These are phyloP conservation scores for Tortrix viridana DNA, from an alignment of 2,888 invertebrate species.

Conservation along the genomic window DNA sequence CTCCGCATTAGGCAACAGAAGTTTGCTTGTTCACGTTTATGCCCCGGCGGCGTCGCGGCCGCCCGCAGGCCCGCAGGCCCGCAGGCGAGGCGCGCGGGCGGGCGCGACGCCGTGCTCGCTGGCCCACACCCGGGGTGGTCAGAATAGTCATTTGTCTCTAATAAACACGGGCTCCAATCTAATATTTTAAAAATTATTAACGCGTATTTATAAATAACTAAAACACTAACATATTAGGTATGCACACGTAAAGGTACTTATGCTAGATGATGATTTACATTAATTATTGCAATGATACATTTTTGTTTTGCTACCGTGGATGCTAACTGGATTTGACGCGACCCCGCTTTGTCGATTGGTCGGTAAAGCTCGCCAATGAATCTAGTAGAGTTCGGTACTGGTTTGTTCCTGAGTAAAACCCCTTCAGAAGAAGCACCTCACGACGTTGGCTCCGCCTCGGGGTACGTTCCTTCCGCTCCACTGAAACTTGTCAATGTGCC, in stretches of 20 bases:
- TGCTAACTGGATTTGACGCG: constrained; percentile 63
- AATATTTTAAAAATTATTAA: too few relatives aligned
- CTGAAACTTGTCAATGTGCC: constrained; percentile 60
- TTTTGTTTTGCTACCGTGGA: constrained; percentile 81
- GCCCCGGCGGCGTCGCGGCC: too few relatives aligned
- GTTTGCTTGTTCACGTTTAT: too few relatives aligned
- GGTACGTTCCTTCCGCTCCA: constrained; percentile 80
- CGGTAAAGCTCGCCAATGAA: constrained; percentile 93
- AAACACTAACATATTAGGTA: constrained; percentile 42
- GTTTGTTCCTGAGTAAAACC: constrained; percentile 95
- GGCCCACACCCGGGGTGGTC: too few relatives aligned
- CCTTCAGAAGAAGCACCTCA: constrained; percentile 94
- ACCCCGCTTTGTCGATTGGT: constrained; percentile 65
- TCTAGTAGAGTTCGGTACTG: constrained; percentile 98
- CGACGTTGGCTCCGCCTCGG: constrained; percentile 86
- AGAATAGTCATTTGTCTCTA: too few relatives aligned
- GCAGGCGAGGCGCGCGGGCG: too few relatives aligned
- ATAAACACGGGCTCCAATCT: too few relatives aligned
- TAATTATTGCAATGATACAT: constrained; percentile 68
- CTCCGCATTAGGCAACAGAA: too few relatives aligned
- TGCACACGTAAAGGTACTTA: constrained; percentile 57
- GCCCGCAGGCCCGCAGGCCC: too few relatives aligned
- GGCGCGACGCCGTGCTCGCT: too few relatives aligned
- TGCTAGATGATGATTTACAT: constrained; percentile 48
- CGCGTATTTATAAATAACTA: constrained; percentile 20